phyloP scores from a whole-genome alignment of 1,140 invertebrate genomes.

The Drosophila hydei region DNA sequence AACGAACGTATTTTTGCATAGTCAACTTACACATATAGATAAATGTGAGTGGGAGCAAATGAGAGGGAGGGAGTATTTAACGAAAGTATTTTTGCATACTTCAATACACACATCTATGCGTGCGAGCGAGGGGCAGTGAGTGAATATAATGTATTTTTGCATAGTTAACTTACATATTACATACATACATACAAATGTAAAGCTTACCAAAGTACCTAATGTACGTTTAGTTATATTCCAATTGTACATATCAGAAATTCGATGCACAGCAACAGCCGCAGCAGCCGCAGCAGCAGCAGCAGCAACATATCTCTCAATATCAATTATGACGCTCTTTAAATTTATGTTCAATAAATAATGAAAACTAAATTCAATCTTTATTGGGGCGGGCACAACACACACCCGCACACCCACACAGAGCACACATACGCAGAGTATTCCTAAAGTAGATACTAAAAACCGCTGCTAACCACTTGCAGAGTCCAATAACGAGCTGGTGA shows the following conservation, averaged over 20 bases:
- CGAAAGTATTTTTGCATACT: too few species aligned
- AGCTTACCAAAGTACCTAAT: constrained; percentile 20
- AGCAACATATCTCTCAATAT: constrained; percentile 63
- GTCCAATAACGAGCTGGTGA: constrained; percentile 72
- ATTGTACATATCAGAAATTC: constrained; percentile 66
- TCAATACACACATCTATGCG: too few species aligned
- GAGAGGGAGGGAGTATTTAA: too few species aligned
- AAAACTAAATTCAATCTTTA: constrained; percentile 45
- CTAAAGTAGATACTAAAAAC: constrained; percentile 54
- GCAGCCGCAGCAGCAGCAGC: constrained; percentile 13
- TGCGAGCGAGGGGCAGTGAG: constrained; percentile 23
- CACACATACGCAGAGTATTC: constrained; percentile 19
- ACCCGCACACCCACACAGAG: constrained; percentile 15
- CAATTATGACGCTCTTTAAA: constrained; percentile 41
- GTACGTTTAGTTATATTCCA: constrained; percentile 42
- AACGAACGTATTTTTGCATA: constrained; percentile 6
- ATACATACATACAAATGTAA: constrained; percentile 12
- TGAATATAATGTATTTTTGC: constrained; percentile 40
- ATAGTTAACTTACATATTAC: constrained; percentile 20
- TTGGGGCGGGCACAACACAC: constrained; percentile 12
- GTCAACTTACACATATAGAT: background rate
- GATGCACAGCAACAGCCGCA: constrained; percentile 8
- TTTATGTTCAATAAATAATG: constrained; percentile 72
- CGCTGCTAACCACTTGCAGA: constrained; percentile 65
- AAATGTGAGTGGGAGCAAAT: too few species aligned